Evolutionary conservation across 2,888 invertebrate species (phyloP), one percentile per base, ranked within the genome.

Genomic region (Lithophane socia): DNA sequence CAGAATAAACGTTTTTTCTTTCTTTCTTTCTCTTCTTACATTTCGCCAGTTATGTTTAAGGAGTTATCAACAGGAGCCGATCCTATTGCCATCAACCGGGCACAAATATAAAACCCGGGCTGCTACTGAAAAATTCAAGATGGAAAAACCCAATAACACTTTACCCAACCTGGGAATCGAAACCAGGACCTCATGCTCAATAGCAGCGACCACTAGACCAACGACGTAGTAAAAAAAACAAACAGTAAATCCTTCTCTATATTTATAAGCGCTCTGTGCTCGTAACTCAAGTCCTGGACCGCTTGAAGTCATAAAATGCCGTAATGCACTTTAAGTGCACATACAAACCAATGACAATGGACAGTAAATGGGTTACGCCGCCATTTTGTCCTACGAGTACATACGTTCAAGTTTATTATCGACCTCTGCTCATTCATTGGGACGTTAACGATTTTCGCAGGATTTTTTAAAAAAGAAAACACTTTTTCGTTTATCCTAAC

Each of bases 281-380:
- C 74, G 42, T 84, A 68, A 70, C 72, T 79, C 70, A 84, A 61
- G 44, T 49, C n/a, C 63, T n/a, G 29, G 61, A 79, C 67, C 69
- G 63, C 68, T 72, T 82, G 69, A 64, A 73, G 75, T 68, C 75
- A 80, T 84, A 80, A 82, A 85, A 82, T 82, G n/a, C 80, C 70
- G 73, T 82, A 82, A 75, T 85, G 79, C 82, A 78, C 79, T 80
- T 84, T 16, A 69, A 83, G 69, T 84, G 79, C 84, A 79, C 86
- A 87, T 85, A 71, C 71, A 69, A 65, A 69, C 64, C 44, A 64
- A 56, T 65, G 42, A 71, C 79, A 69, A n/a, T 52, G 79, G 56
- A 66, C 80, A 64, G 44, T 84, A 80, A 84, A 78, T 81, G 24
- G 54, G 47, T 79, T 83, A 68, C 47, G 75, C 7, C 63, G 54